phyloP scores from a whole-genome alignment of 2,113 vertebrate genomes.

The Amia ocellicauda region DNA sequence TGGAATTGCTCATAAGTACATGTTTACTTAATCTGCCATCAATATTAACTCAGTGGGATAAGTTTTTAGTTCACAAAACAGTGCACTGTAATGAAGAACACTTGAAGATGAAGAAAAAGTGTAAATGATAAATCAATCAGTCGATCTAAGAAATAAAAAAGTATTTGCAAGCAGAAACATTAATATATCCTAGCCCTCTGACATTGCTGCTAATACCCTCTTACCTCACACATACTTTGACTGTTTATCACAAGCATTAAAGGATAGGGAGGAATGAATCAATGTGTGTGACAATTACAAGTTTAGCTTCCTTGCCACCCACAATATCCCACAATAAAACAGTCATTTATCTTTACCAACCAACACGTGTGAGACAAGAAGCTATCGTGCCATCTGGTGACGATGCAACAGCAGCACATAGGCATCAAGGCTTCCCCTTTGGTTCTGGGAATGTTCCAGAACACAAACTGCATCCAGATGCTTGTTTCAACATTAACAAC shows the following conservation, averaged over 20 bases:
- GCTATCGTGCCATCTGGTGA: neutral
- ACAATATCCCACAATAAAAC: conserved; percentile 24
- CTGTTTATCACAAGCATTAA: neutral
- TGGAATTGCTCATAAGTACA: no score
- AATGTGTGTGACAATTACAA: conserved; percentile 28
- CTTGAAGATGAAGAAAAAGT: no score
- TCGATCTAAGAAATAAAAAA: no score
- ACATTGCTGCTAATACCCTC: no score
- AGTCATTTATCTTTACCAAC: conserved; percentile 16
- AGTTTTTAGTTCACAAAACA: no score
- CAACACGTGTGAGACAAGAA: neutral
- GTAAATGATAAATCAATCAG: no score
- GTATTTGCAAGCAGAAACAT: neutral
- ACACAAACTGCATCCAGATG: conserved; percentile 32
- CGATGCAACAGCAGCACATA: neutral
- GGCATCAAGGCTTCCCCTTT: neutral
- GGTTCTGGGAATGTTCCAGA: neutral
- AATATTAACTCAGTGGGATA: no score
- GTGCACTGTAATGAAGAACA: no score
- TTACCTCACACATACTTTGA: no score
- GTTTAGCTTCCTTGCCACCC: conserved; percentile 31
- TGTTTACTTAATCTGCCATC: no score
- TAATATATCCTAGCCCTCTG: neutral
- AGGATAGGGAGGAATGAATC: neutral
- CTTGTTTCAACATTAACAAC: conserved; percentile 1